These are phyloP conservation scores for Ptychobarbus kaznakovi DNA, from an alignment of 2,797 vertebrate genomes.

Conservation along the genomic window DNA sequence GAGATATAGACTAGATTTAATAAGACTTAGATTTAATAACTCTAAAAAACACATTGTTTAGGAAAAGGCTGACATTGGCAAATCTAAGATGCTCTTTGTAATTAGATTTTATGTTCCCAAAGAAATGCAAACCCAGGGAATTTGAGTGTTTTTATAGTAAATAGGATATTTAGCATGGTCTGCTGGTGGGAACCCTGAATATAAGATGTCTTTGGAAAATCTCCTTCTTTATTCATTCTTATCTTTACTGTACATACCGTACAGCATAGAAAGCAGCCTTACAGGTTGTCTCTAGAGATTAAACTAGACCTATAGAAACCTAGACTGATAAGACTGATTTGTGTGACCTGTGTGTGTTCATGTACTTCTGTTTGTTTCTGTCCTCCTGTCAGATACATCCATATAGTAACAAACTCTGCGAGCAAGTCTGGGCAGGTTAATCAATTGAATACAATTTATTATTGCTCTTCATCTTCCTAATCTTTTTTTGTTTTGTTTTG, in stretches of 20 bases:
- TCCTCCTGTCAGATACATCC: background rate
- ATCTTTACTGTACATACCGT: background rate
- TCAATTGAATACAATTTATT: background rate
- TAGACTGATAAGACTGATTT: background rate
- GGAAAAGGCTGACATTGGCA: background rate
- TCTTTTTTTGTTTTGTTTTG: background rate
- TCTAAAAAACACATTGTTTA: background rate
- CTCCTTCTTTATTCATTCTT: background rate
- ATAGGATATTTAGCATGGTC: background rate
- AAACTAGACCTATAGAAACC: slow-evolving; percentile 16
- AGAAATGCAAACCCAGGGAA: background rate
- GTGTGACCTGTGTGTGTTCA: background rate
- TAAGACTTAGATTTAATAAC: background rate
- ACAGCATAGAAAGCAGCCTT: background rate
- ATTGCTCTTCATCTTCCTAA: background rate
- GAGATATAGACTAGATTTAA: background rate
- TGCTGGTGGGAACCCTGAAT: background rate
- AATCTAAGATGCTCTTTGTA: background rate
- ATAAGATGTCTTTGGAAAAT: background rate
- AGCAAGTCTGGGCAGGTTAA: slow-evolving; percentile 34
- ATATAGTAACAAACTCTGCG: background rate
- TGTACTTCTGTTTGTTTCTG: slow-evolving; percentile 5
- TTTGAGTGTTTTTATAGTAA: background rate
- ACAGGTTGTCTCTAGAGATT: background rate
- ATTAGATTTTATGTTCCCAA: background rate